Conservation (phyloP, 1,140 invertebrate species). For the Drosophila ironensis region DNA sequence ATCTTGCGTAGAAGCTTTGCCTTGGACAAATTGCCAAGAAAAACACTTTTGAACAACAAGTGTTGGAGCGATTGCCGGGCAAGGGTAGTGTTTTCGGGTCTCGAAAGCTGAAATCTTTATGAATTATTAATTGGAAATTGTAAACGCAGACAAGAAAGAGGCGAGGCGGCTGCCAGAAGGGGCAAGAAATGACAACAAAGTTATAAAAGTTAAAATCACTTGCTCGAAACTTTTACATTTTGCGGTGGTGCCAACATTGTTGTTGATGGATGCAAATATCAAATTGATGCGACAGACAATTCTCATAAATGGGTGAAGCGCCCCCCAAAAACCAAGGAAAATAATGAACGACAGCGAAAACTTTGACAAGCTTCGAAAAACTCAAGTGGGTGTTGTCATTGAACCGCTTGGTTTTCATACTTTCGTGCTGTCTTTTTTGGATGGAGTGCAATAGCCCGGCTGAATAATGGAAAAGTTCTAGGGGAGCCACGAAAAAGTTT, state of each 20-base stretch:
- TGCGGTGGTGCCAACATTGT: conserved; percentile 41
- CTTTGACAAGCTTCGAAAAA: conserved; percentile 18
- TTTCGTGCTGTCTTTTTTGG: not conserved
- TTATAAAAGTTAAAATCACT: conserved; percentile 67
- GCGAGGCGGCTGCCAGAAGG: not conserved
- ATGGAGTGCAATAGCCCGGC: not conserved
- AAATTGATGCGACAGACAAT: conserved; percentile 61
- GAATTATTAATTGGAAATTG: conserved; percentile 75
- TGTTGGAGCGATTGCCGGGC: conserved; percentile 32
- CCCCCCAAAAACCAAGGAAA: not conserved
- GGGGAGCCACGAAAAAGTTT: conserved; percentile 6
- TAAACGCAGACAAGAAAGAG: conserved; percentile 33
- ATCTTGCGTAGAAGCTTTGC: conserved; percentile 8
- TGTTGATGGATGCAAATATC: conserved; percentile 58
- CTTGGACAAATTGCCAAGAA: conserved; percentile 69
- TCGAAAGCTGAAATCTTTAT: conserved; percentile 52
- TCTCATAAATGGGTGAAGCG: conserved; percentile 45
- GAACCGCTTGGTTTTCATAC: conserved; percentile 19
- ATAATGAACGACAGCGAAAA: conserved; percentile 29
- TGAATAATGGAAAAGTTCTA: conserved; percentile 30
- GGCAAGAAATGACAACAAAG: conserved; percentile 23
- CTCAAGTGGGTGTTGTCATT: conserved; percentile 30
- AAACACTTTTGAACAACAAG: conserved; percentile 68
- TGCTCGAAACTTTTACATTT: conserved; percentile 66
- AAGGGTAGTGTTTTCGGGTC: conserved; percentile 1